These are phyloP conservation scores for Corydoras sp. DNA, from an alignment of 2,113 vertebrate genomes.

Conservation along the genomic window DNA sequence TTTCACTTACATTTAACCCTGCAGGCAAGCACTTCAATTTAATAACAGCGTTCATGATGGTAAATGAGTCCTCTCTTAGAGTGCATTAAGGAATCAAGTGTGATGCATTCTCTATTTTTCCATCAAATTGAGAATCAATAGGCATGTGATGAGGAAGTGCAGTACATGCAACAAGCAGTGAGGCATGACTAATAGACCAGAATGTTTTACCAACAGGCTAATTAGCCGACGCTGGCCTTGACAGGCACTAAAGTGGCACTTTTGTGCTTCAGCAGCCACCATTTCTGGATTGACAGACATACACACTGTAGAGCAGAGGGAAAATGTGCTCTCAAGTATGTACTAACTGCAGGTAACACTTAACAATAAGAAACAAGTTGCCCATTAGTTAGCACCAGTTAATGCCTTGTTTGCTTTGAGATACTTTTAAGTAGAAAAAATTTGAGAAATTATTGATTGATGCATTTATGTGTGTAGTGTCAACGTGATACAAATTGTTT, in stretches of 20 bases:
- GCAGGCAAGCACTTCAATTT: constrained; percentile 61
- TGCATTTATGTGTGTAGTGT: background rate
- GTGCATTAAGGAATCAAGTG: constrained; percentile 65
- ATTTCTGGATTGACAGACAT: constrained; percentile 55
- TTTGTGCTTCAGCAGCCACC: constrained; percentile 61
- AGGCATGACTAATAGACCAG: constrained; percentile 66
- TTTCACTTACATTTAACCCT: constrained; percentile 68
- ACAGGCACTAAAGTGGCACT: constrained; percentile 62
- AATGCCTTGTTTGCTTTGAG: constrained; percentile 34
- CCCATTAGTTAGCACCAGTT: constrained; percentile 64
- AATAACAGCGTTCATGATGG: constrained; percentile 65
- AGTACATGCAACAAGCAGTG: constrained; percentile 49
- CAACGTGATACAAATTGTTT: too few species aligned
- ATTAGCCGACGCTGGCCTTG: constrained; percentile 68
- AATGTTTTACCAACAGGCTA: constrained; percentile 71
- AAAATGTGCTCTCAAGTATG: constrained; percentile 54
- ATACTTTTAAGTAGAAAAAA: background rate
- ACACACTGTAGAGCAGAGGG: constrained; percentile 38
- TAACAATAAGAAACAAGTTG: constrained; percentile 59
- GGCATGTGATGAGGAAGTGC: constrained; percentile 66
- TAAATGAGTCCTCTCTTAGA: constrained; percentile 69
- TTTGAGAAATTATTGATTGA: background rate
- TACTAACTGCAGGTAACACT: constrained; percentile 66
- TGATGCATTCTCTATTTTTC: constrained; percentile 50
- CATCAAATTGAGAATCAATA: constrained; percentile 66